Percentiles rank a stretch among this genome's conserved stretches.
phyloP scores from a whole-genome alignment of 2,797 vertebrate species.

The Fundulus diaphanus region DNA sequence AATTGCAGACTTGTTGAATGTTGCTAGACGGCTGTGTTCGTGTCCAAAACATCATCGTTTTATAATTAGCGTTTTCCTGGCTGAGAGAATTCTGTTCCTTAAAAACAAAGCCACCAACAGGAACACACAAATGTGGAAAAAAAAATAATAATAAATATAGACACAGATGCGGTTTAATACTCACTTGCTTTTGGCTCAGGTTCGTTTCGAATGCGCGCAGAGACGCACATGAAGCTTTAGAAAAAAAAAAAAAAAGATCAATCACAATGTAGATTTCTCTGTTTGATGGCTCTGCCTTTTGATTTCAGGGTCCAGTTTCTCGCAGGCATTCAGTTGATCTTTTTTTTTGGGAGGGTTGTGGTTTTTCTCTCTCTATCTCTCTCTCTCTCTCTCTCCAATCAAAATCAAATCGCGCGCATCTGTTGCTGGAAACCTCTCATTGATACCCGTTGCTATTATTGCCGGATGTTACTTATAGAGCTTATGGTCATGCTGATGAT shows the following conservation, averaged over 20 bases:
- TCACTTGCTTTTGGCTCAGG: slow-evolving; percentile 80
- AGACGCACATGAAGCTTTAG: slow-evolving; percentile 68
- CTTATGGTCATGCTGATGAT: slow-evolving; percentile 75
- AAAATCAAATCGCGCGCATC: slow-evolving; percentile 58
- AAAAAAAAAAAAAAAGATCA: slow-evolving; percentile 51
- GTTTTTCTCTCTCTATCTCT: too few relatives aligned
- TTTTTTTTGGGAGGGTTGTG: too few relatives aligned
- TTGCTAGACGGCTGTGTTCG: slow-evolving; percentile 20
- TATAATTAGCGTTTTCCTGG: background rate
- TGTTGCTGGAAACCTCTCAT: slow-evolving; percentile 60
- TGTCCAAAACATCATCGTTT: slow-evolving; percentile 6
- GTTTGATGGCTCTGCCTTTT: slow-evolving; percentile 59
- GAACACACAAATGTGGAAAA: slow-evolving; percentile 29
- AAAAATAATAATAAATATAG: slow-evolving; percentile 26
- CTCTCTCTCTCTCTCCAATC: slow-evolving; percentile 11
- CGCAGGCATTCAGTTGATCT: slow-evolving; percentile 61
- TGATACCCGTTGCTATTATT: slow-evolving; percentile 54
- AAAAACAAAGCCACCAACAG: slow-evolving; percentile 58
- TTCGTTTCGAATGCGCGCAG: slow-evolving; percentile 73
- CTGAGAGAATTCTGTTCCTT: slow-evolving; percentile 15
- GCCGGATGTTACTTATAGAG: slow-evolving; percentile 70
- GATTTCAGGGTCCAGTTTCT: slow-evolving; percentile 75
- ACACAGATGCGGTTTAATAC: slow-evolving; percentile 78
- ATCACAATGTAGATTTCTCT: slow-evolving; percentile 74
- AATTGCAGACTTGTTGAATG: slow-evolving; percentile 83